Conservation (phyloP, 2,797 vertebrate species). For the Ispidina lecontei region DNA sequence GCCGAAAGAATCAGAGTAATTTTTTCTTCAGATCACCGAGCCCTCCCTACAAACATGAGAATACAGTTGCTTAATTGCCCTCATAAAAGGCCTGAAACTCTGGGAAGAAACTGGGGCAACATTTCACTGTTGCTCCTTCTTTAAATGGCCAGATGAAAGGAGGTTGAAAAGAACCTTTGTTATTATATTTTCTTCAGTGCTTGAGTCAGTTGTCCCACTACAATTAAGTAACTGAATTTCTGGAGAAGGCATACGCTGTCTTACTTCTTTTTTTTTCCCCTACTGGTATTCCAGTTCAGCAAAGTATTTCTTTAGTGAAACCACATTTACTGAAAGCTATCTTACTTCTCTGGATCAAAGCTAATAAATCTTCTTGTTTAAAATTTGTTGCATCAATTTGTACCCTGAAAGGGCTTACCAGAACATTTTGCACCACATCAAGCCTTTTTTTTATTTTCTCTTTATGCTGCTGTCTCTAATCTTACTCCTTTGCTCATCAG, state of each 20-base stretch:
- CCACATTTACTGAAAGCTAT: not conserved
- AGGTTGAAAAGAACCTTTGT: not conserved
- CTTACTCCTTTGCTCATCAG: not conserved
- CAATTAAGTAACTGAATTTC: not conserved
- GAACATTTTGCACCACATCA: not conserved
- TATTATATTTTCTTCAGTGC: not conserved
- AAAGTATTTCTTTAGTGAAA: not conserved
- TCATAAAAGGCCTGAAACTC: not conserved
- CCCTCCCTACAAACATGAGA: not conserved
- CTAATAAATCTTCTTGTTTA: not conserved
- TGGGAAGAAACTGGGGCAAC: not conserved
- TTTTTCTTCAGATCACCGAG: not conserved
- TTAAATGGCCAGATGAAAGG: not conserved
- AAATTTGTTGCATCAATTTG: not conserved
- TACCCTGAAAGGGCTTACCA: not conserved
- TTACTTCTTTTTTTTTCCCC: not conserved
- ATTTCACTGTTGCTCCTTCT: not conserved
- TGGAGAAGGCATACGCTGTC: not conserved
- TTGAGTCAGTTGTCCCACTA: not conserved
- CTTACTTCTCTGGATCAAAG: not conserved
- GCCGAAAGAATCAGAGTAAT: not conserved
- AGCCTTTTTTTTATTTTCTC: not conserved
- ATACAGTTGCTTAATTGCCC: not conserved
- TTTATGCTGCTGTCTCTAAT: not conserved
- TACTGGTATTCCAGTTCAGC: not conserved